Conservation (phyloP, 2,888 invertebrate species). For the Drosophila borealis region DNA sequence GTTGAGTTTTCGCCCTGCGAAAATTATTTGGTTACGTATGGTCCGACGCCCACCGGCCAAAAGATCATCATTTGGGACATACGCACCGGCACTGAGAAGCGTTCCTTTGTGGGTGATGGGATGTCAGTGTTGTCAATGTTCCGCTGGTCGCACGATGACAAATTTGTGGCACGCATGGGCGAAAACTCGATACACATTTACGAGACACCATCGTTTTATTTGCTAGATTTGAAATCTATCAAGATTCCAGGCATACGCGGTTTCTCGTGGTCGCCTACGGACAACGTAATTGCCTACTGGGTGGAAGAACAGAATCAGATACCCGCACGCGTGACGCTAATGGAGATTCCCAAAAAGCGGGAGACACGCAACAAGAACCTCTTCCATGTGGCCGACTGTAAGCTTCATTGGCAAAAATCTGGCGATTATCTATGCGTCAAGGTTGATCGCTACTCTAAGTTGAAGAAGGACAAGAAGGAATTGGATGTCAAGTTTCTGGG, state of each 20-base stretch:
- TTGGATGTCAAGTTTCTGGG: constrained; percentile 97
- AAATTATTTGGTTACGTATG: constrained; percentile 97
- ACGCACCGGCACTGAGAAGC: constrained; percentile 95
- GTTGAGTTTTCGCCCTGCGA: constrained; percentile 99
- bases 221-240: constrained; percentile 97
- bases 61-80: constrained; percentile 99
- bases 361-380: constrained; percentile 97
- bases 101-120: constrained; percentile 94
- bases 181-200: constrained; percentile 95
- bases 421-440: constrained; percentile 99
- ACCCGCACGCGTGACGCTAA: constrained; percentile 96
- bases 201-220: constrained; percentile 97
- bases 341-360: constrained; percentile 95
- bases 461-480: constrained; percentile 96
- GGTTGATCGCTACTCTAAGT: constrained; percentile 93
- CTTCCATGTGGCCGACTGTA: constrained; percentile 99
- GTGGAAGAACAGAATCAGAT: constrained; percentile 98
- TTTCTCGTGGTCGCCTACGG: constrained; percentile 99
- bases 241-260: constrained; percentile 95
- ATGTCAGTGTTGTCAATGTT: constrained; percentile 96
- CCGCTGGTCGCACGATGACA: constrained; percentile 98
- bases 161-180: constrained; percentile 95
- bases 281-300: constrained; percentile 98
- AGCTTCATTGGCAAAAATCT: constrained; percentile 99
- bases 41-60: constrained; percentile 91